Evolutionary conservation across 2,888 invertebrate species (phyloP).

Genomic region (Apamea epomidion): DNA sequence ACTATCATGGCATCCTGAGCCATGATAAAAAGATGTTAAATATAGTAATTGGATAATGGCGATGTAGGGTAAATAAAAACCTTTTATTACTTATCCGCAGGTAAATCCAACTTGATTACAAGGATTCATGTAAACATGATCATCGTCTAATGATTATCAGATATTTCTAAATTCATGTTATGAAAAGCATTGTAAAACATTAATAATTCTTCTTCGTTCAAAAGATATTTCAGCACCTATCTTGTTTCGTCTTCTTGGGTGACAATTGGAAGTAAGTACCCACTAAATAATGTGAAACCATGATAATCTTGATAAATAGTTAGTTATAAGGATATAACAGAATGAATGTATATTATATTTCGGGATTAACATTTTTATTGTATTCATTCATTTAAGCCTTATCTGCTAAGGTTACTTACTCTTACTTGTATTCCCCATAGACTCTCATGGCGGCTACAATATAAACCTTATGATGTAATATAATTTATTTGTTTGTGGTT

Average conservation of each 20-base stretch:
- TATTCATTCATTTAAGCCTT: constrained; percentile 16
- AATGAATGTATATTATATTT: constrained; percentile 25
- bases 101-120: not conserved
- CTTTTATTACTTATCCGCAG: too few species aligned
- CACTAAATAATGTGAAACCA: not conserved
- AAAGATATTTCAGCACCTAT: not conserved
- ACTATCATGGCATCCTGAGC: not conserved
- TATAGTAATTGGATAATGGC: not conserved
- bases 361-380: constrained; percentile 14
- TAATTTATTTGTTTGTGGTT: constrained; percentile 63
- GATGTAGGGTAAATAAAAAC: not conserved
- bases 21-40: not conserved
- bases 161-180: not conserved
- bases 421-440: constrained; percentile 12
- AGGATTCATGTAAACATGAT: not conserved
- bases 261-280: not conserved
- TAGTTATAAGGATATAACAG: constrained; percentile 18
- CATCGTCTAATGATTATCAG: not conserved
- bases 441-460: constrained; percentile 1
- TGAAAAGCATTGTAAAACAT: not conserved
- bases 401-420: constrained; percentile 29
- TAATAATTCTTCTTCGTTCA: not conserved
- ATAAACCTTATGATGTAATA: constrained; percentile 25
- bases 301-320: not conserved
- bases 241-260: not conserved